Evolutionary conservation across 1,140 invertebrate genomes (phyloP), one percentile per base, ranked within the genome.

Genomic region (Onthophagus taurus): DNA sequence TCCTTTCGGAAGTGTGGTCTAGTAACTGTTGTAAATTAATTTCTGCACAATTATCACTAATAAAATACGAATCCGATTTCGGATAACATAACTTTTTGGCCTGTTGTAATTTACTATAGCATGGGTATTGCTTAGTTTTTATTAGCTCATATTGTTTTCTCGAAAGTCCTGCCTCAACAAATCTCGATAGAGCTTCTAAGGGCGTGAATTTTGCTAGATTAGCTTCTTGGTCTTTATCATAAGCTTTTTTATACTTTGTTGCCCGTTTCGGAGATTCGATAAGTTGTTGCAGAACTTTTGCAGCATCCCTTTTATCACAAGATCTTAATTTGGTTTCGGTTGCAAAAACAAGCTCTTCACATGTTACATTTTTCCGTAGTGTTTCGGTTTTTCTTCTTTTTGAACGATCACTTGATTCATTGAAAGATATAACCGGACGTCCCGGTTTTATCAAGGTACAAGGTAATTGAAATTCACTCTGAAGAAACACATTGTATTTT

Each of bases 361-460:
- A 47, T 38, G 37, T 42, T 30, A 47, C 30, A 12, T 42, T 29
- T 19, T 29, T 46, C 18, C 57, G 21, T 2, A 57, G 24, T 50
- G 54, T 49, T 48, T 52, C 39, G 19, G 53, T 57, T 57, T 52
- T 55, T 17, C 54, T 50, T 5, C 57, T 18, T 42, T 61, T 59
- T 12, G 43, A 50, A 21, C 55, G 34, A 14, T 59, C 54, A 55
- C 48, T 57, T 29, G 42, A 49, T 12, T 51, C 50, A 17, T 31
- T 8, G 39, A 60, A 58, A 2, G 36, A 20, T 37, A 49, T 54
- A 1, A 21, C 30, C 38, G 51, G 50, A 23, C 52, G 48, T 44
- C 55, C 54, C 20, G 51, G 20, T n/a, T n/a, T n/a, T n/a, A n/a
- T n/a, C 31, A 33, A 12, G 3, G 31, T 33, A 33, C 31, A 33